A percentile compares a stretch with the other conserved stretches of the same genome.
Conservation (phyloP, 2,888 invertebrate genomes). For the Sinohyriopsis cumingii region DNA sequence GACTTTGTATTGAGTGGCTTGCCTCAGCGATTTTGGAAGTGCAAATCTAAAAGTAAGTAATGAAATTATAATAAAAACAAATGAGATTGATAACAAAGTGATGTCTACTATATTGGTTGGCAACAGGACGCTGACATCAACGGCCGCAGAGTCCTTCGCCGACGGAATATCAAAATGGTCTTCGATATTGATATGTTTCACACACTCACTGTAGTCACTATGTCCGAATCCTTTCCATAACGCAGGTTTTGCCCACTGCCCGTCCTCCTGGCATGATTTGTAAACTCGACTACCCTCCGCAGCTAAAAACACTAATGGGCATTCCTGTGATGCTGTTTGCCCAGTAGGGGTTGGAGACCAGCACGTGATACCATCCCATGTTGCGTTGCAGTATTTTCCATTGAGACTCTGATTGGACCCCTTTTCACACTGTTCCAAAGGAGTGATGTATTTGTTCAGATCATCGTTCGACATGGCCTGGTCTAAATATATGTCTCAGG, state of each 20-base stretch:
- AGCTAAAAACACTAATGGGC: slow-evolving; percentile 35
- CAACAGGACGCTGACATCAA: neutral
- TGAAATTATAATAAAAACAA: slow-evolving; percentile 14
- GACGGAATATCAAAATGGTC: slow-evolving; percentile 14
- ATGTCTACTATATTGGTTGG: slow-evolving; percentile 14
- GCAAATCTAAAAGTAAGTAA: slow-evolving; percentile 19
- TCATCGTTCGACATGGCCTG: neutral
- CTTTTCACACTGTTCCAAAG: slow-evolving; percentile 15
- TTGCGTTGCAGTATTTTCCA: slow-evolving; percentile 29
- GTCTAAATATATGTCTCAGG: too few relatives aligned
- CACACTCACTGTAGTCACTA: slow-evolving; percentile 30
- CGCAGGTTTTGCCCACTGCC: slow-evolving; percentile 26
- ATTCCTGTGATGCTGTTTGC: slow-evolving; percentile 21
- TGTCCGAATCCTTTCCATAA: slow-evolving; percentile 34
- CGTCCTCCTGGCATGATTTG: slow-evolving; percentile 28
- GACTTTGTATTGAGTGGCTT: slow-evolving; percentile 19
- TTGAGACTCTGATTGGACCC: slow-evolving; percentile 5
- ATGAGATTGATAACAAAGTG: slow-evolving; percentile 20
- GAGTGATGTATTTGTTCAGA: slow-evolving; percentile 8
- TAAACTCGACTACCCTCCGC: slow-evolving; percentile 20
- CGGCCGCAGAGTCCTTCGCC: neutral
- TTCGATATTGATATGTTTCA: slow-evolving; percentile 21
- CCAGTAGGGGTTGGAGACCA: slow-evolving; percentile 42
- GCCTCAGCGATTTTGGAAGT: slow-evolving; percentile 20
- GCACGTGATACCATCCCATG: slow-evolving; percentile 37